Base-by-base conservation (phyloP, 2,888 invertebrate genomes). In the Parthenolecanium corni region DNA sequence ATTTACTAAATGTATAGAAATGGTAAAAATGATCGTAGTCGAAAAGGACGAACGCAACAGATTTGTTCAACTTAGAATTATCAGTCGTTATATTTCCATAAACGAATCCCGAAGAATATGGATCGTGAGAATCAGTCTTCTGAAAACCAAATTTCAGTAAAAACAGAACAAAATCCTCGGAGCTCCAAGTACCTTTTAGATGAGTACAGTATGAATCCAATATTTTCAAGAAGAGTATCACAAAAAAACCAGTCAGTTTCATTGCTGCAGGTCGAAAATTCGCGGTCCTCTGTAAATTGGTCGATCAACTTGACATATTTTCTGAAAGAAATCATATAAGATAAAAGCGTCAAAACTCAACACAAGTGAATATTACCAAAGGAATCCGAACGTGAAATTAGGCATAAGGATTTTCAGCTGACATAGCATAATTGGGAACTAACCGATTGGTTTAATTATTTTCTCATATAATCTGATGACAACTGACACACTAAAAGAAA, bases 71-170 rank as follows among this genome's bases (percentile, higher is more conserved):
- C 36, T 47, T 78, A 70, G 85, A 83, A 63, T 80, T 77, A 31
- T 52, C 52, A 52, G 79, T 76, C 0, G 89, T 91, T 52, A 96
- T 82, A 74, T 96, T 96, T 14, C 97, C 97, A 73, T 91, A 97
- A 70, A 97, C 91, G 74, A 90, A 96, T 52, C 96, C 96, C 75
- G 87, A 86, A 67, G 93, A 90, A 71, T 89, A 85, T 70, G 84
- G 82, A 69, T 85, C 83, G 73, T 90, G 86, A 47, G 84, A 80
- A 74, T 92, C 90, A 14, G 95, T 94, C 76, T 94, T 93, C 76
- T 96, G 95, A 73, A 96, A 91, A 64, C 95, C 96, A 75, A 95
- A 97, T 75, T 95, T 95, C 21, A 90, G 82, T 58, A 97, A 78
- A 75, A 96, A 93, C 75, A 87, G 86, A 73, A 93, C 94, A 74